Conservation (phyloP, 2,888 invertebrate genomes). For the Willowsia nigromaculata region DNA sequence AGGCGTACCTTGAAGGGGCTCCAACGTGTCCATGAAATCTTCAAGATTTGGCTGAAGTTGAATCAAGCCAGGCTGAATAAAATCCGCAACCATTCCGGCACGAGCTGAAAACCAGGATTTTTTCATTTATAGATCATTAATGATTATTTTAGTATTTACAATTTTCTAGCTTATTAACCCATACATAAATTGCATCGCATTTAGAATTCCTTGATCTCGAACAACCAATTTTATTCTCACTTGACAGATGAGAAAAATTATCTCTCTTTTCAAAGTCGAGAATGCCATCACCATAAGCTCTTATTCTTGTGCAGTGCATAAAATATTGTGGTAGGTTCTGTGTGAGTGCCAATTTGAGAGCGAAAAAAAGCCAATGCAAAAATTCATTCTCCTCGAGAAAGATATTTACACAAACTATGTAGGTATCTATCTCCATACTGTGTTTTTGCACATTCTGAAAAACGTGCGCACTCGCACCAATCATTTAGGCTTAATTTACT, state of each 20-base stretch:
- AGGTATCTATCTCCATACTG: too few relatives aligned
- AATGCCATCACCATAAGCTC: neutral
- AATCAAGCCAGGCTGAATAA: constrained; percentile 98
- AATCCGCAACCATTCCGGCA: constrained; percentile 92
- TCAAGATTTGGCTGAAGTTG: constrained; percentile 98
- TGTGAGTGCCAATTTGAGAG: neutral
- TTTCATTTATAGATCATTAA: neutral
- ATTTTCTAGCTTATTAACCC: neutral
- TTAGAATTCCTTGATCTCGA: too few relatives aligned
- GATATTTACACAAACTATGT: too few relatives aligned
- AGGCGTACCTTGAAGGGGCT: constrained; percentile 88
- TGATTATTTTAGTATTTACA: neutral
- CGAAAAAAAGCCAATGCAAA: too few relatives aligned
- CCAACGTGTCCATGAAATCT: constrained; percentile 95
- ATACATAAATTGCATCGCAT: too few relatives aligned
- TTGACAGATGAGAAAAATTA: neutral
- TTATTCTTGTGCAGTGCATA: neutral
- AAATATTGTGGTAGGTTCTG: neutral
- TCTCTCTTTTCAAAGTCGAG: neutral
- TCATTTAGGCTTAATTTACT: neutral
- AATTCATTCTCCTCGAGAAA: too few relatives aligned
- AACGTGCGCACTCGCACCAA: too few relatives aligned
- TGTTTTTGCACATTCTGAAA: too few relatives aligned
- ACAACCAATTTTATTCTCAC: neutral
- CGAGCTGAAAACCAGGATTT: constrained; percentile 83